Evolutionary conservation across 2,888 invertebrate genomes (phyloP), one percentile per base, ranked within the genome.

Genomic region (Oscheius sp.): DNA sequence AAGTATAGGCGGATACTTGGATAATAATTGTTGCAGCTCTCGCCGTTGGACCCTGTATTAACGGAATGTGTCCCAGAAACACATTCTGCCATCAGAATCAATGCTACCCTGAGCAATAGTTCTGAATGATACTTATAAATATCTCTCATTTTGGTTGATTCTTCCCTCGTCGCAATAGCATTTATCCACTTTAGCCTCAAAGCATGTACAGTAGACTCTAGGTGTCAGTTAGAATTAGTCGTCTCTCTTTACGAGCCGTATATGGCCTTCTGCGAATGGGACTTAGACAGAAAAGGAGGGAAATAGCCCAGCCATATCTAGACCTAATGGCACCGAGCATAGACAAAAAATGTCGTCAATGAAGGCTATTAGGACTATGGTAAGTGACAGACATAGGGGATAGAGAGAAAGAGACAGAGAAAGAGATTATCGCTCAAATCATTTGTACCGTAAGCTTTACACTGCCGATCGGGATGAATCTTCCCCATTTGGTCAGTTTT

Each of bases 1-100:
- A 41, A 2, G 63, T 66, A 43, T 45, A 64, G 5, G 16, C n/a
- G 13, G n/a, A n/a, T 49, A n/a, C 21, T 16, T 29, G 29, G 3
- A 25, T 18, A 53, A n/a, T 23, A 29, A 41, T 25, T 69, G 55
- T 25, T 79, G 81, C 21, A n/a, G 35, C 35, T 9, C 64, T 63
- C n/a, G 72, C 79, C n/a, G 52, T 78, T n/a, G 81, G 79, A 21
- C 72, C 78, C 49, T 80, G 82, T 55, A 61, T 70, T 13, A 75
- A 75, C 53, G 75, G 74, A 23, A 58, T 81, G 74, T 82, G 82
- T 72, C 76, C 72, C 49, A 68, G 66, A 52, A 49, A 75, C n/a
- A 13, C 63, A 18, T 82, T 77, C 77, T 82, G 81, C 46, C 79
- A 78, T 43, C 59, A 80, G 53, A 73, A 70, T 56, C 56, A 72